A percentile compares a stretch with the other conserved stretches of the same genome.
Conservation (phyloP, 2,113 vertebrate species). For the Argyrosomus japonicus region DNA sequence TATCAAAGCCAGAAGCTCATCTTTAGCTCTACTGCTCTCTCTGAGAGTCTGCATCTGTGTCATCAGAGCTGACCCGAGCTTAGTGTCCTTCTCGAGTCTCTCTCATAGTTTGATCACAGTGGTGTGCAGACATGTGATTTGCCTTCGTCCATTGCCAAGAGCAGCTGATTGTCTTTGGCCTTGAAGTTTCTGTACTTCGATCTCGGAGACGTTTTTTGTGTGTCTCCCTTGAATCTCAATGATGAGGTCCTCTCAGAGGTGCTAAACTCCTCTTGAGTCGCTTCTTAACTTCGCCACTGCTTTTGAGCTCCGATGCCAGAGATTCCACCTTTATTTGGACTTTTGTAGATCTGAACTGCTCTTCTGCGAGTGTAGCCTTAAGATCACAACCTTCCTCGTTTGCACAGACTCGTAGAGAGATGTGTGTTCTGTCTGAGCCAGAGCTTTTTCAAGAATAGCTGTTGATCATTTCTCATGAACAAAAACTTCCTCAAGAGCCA, state of each 20-base stretch:
- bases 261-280: too few relatives aligned
- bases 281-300: not conserved
- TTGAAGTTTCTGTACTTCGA: not conserved
- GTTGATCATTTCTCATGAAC: not conserved
- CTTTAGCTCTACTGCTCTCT: not conserved
- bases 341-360: not conserved
- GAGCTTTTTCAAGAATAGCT: not conserved
- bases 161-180: not conserved
- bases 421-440: not conserved
- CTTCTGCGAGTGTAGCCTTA: not conserved
- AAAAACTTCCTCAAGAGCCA: not conserved
- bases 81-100: too few relatives aligned
- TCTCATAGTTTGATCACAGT: too few relatives aligned
- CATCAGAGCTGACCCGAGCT: not conserved
- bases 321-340: not conserved
- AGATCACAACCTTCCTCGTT: not conserved
- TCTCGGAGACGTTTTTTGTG: too few relatives aligned
- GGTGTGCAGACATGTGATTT: not conserved
- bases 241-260: too few relatives aligned
- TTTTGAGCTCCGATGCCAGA: not conserved
- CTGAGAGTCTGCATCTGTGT: not conserved
- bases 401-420: not conserved
- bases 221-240: not conserved
- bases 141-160: not conserved
- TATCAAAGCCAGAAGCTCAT: not conserved